Evolutionary conservation across 2,888 invertebrate species (phyloP).

Genomic region (Drosophila monieri): DNA sequence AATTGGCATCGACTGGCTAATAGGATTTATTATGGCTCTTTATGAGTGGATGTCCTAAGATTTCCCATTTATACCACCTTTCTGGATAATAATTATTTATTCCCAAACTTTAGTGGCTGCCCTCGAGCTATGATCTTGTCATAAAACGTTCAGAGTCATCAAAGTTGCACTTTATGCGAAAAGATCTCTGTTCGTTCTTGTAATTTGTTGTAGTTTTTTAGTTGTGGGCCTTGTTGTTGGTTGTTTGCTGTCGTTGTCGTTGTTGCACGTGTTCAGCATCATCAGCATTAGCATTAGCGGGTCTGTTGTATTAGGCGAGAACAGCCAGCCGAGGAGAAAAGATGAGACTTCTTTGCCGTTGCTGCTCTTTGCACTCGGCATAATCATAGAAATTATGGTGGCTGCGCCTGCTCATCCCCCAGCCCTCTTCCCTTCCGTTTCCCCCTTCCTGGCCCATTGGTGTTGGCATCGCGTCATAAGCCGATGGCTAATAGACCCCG

Average conservation of each 20-base stretch:
- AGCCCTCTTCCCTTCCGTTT: constrained; percentile 1
- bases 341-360: constrained; percentile 21
- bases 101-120: background rate
- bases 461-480: constrained; percentile 62
- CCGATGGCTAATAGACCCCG: constrained; percentile 62
- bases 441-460: constrained; percentile 52
- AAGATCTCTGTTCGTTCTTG: constrained; percentile 51
- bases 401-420: constrained; percentile 33
- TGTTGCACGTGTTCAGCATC: constrained; percentile 73
- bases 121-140: constrained; percentile 73
- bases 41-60: too few relatives aligned
- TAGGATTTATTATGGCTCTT: too few relatives aligned
- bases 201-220: constrained; percentile 33
- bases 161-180: constrained; percentile 80
- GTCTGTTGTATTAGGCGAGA: constrained; percentile 76
- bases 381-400: constrained; percentile 72
- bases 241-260: constrained; percentile 47
- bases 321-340: constrained; percentile 51
- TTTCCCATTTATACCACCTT: too few relatives aligned
- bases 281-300: constrained; percentile 75
- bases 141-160: constrained; percentile 77
- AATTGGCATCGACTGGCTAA: too few relatives aligned
- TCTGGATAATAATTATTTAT: background rate
- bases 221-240: constrained; percentile 25
- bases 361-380: constrained; percentile 63